phyloP scores from a whole-genome alignment of 1,140 invertebrate species.

The Teleogryllus occipitalis region DNA sequence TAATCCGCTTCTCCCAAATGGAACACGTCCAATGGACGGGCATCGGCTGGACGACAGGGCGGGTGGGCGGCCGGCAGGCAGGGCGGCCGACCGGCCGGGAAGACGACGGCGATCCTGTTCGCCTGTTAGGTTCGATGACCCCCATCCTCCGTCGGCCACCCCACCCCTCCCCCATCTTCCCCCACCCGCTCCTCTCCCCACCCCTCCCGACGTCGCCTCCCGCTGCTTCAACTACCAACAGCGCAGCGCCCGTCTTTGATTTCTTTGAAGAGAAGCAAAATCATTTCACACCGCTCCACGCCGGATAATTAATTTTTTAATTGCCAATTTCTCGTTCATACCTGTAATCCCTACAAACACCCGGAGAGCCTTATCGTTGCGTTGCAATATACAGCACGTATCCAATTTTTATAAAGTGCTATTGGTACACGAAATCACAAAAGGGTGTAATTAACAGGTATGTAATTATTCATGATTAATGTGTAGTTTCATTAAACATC shows the following conservation, averaged over 20 bases:
- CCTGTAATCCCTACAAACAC: not conserved
- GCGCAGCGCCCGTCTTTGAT: not conserved
- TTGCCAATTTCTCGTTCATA: not conserved
- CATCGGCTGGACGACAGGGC: no score
- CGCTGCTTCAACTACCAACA: not conserved
- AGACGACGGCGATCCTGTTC: no score
- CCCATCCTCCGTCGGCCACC: no score
- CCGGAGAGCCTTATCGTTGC: not conserved
- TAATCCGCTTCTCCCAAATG: no score
- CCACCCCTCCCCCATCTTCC: no score
- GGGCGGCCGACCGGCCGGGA: no score
- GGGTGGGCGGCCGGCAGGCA: no score
- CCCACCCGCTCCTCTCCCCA: no score
- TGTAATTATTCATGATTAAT: constrained; percentile 6
- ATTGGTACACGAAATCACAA: constrained; percentile 4
- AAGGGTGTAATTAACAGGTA: constrained; percentile 4
- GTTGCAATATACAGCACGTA: not conserved
- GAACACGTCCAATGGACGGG: no score
- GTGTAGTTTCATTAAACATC: constrained; percentile 1
- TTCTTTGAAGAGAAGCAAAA: not conserved
- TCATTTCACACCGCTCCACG: not conserved
- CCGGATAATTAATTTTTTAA: constrained; percentile 2
- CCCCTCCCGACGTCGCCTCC: no score
- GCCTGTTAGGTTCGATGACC: no score
- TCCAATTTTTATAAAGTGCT: not conserved